Conservation (phyloP, 2,797 vertebrate species). For the Chanos chanos region DNA sequence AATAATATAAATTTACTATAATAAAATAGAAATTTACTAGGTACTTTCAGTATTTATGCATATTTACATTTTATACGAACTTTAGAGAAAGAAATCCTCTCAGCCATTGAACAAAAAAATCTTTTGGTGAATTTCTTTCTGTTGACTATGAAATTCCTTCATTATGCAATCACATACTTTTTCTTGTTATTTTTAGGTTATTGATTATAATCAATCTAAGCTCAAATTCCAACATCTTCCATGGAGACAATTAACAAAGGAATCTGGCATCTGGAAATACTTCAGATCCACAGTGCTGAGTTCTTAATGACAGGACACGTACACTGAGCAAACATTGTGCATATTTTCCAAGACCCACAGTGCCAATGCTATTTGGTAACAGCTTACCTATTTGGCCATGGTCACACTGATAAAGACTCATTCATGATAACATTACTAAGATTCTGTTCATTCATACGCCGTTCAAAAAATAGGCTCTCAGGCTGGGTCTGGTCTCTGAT, state of each 20-base stretch:
- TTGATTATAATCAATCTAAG: neutral
- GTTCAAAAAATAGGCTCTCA: conserved; percentile 43
- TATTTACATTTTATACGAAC: too few species aligned
- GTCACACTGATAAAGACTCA: conserved; percentile 14
- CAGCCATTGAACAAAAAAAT: too few species aligned
- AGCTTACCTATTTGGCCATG: neutral
- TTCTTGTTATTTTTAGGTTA: too few species aligned
- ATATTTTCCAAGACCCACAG: conserved; percentile 15
- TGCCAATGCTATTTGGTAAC: conserved; percentile 20
- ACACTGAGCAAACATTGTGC: too few species aligned
- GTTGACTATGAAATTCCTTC: too few species aligned
- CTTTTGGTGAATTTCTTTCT: too few species aligned
- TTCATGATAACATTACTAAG: conserved; percentile 13
- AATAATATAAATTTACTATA: too few species aligned
- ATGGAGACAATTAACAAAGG: conserved; percentile 38
- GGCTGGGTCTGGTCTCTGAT: conserved; percentile 42
- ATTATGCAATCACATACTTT: too few species aligned
- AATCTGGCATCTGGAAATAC: conserved; percentile 63
- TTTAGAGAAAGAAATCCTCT: too few species aligned
- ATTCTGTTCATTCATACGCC: too few species aligned
- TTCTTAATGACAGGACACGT: conserved; percentile 11
- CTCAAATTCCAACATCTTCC: conserved; percentile 11
- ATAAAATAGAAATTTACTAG: too few species aligned
- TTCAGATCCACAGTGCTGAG: conserved; percentile 39
- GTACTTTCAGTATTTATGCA: too few species aligned